Evolutionary conservation across 2,113 vertebrate genomes (phyloP), one percentile per base, ranked within the genome.

Genomic region (Atractosteus spatula): DNA sequence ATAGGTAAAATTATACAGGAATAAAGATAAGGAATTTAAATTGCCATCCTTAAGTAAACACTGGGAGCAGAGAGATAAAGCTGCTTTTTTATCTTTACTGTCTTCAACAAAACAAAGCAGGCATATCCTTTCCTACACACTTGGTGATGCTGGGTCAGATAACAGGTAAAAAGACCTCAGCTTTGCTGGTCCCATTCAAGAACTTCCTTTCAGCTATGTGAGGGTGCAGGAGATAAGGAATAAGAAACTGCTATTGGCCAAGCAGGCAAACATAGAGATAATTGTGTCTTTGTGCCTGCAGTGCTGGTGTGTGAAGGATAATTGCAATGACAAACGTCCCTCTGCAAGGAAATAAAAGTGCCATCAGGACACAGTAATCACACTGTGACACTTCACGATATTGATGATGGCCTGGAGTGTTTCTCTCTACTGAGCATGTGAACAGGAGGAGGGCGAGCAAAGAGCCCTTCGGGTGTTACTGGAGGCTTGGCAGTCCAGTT

Each of bases 381-480:
- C 43, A 41, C 41, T 17, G 78, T 79, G 79, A 70, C 63, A 62
- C 66, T 3, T 62, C 44, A 4, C 69, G 80, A 77, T 43, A n/a
- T 66, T 56, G 64, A 68, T 69, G 74, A 85, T 81, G 68, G 80
- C 65, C 44, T 80, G 64, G 73, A 85, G 87, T 73, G 75, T 75
- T 83, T 74, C 12, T 79, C 83, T 72, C 79, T 82, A 71, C 71
- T 71, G 51, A 13, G n/a, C 56, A 44, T 76, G 72, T 69, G 77
- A 80, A 79, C 71, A 62, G 73, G 71, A 76, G 63, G 66, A 51
- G 73, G 73, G 71, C 75, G 75, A 64, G 79, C 82, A 77, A 82
- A 76, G 73, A 43, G 73, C 74, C 68, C 76, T 80, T 76, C 86
- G 82, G 85, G 88, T 86, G 88, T 86, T 70, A 62, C 74, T 74